phyloP scores from a whole-genome alignment of 2,888 invertebrate species.

The Geotrupes spiniger region DNA sequence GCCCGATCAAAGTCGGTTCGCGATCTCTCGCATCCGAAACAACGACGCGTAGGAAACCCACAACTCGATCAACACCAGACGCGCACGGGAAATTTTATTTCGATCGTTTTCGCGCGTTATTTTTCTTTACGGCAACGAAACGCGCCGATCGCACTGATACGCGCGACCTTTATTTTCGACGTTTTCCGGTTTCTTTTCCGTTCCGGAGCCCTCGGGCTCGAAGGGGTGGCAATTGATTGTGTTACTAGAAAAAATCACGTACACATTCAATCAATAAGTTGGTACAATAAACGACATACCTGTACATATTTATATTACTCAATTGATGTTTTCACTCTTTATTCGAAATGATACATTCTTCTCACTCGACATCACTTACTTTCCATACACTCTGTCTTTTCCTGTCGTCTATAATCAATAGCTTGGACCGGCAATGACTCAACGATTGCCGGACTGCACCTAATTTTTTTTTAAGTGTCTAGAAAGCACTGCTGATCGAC shows the following conservation, averaged over 20 bases:
- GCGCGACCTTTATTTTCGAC: too few species aligned
- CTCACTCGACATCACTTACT: constrained; percentile 37
- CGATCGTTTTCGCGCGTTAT: too few species aligned
- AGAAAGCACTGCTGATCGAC: not conserved
- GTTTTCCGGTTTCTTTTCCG: not conserved
- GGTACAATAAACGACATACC: constrained; percentile 3
- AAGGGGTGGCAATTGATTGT: constrained; percentile 5
- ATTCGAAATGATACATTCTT: constrained; percentile 12
- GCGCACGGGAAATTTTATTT: too few species aligned
- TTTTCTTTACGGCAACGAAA: too few species aligned
- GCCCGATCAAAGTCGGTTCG: too few species aligned
- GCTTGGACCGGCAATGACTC: constrained; percentile 9
- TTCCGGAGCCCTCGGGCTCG: not conserved
- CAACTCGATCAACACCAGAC: too few species aligned
- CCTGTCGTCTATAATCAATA: constrained; percentile 17
- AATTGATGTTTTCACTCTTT: constrained; percentile 9
- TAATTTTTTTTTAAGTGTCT: not conserved
- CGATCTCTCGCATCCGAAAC: too few species aligned
- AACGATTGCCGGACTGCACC: constrained; percentile 20
- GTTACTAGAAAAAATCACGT: constrained; percentile 3
- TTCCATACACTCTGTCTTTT: constrained; percentile 32
- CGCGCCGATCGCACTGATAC: too few species aligned
- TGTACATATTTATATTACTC: constrained; percentile 7
- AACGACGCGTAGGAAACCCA: too few species aligned
- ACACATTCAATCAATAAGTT: constrained; percentile 4